Evolutionary conservation across 30 jellyfish, hydroid and myxozoan species (phyloP), one percentile per base, ranked within the genome.

Genomic region (Sanderia malayensis): DNA sequence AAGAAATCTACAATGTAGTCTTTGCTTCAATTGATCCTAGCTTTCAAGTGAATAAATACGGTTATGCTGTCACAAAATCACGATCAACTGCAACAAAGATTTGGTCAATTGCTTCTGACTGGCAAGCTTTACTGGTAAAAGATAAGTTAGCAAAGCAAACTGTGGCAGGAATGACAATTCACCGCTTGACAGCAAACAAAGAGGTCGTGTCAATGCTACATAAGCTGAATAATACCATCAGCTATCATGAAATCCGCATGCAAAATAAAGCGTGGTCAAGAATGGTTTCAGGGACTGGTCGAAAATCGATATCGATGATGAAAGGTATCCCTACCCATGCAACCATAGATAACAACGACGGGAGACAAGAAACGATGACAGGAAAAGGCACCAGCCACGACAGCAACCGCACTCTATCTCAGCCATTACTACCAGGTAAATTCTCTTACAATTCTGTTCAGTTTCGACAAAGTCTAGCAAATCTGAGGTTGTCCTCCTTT

Each of bases 131-230:
- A 13, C 52, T 37, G 52, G 52, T 37, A 4, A 37, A 37, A 37
- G 52, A 37, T 13, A 37, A 37, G 52, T 37, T 13, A 37, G 52
- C 6, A 37, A 37, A 37, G 52, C 52, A 37, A 37, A 37, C 52
- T 4, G 52, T 37, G 52, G 52, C 52, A 37, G 13, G 52, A 37
- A 4, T 37, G 52, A 37, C 52, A 6, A 37, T 37, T 37, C 52
- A 37, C 52, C 13, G 13, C 52, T 13, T 37, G n/a, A n/a, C n/a
- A n/a, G n/a, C n/a, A n/a, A n/a, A n/a, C n/a, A n/a, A n/a, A n/a
- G n/a, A n/a, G n/a, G n/a, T n/a, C n/a, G 52, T 37, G 52, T 37
- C 52, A 37, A 37, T 37, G 52, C 52, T 37, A 37, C 52, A 37
- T 37, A 37, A 37, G 52, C 52, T 37, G 52, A 37, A 37, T 37